Percentiles rank a stretch among this genome's conserved stretches.
phyloP scores from a whole-genome alignment of 2,888 invertebrate species.

The Andrena flavipes region DNA sequence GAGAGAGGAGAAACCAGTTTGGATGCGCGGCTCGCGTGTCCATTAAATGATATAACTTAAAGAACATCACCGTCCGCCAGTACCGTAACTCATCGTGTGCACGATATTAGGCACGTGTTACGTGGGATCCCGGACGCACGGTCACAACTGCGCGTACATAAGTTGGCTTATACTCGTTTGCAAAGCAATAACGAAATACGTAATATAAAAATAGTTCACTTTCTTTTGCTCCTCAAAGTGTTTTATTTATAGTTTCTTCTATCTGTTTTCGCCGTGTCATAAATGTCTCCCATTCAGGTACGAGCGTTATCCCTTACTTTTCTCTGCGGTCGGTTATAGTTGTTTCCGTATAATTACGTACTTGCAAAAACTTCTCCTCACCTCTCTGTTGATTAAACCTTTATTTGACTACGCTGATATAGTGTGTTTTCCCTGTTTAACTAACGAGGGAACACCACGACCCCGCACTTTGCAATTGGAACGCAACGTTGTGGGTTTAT shows the following conservation, averaged over 20 bases:
- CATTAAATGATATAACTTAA: conserved; percentile 8
- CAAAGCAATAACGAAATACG: conserved; percentile 4
- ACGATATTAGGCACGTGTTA: conserved; percentile 11
- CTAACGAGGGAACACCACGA: too few species aligned
- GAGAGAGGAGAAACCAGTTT: neutral
- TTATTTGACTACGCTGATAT: too few species aligned
- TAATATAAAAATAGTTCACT: neutral
- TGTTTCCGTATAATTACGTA: too few species aligned
- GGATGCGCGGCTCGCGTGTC: neutral
- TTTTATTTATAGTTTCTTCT: conserved; percentile 20
- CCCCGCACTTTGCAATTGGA: too few species aligned
- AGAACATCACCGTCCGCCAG: neutral
- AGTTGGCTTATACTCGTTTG: neutral
- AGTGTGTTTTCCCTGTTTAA: too few species aligned
- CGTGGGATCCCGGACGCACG: neutral
- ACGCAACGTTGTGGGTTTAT: too few species aligned
- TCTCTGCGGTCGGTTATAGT: neutral
- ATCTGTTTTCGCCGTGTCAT: neutral
- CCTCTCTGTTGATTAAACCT: too few species aligned
- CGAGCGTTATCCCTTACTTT: neutral
- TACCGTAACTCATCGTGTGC: neutral
- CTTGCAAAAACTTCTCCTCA: too few species aligned
- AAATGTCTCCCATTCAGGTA: neutral
- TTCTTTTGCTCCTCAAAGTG: neutral
- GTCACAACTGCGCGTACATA: neutral